phyloP scores from a whole-genome alignment of 2,888 invertebrate genomes.

The Eupithecia inturbata region DNA sequence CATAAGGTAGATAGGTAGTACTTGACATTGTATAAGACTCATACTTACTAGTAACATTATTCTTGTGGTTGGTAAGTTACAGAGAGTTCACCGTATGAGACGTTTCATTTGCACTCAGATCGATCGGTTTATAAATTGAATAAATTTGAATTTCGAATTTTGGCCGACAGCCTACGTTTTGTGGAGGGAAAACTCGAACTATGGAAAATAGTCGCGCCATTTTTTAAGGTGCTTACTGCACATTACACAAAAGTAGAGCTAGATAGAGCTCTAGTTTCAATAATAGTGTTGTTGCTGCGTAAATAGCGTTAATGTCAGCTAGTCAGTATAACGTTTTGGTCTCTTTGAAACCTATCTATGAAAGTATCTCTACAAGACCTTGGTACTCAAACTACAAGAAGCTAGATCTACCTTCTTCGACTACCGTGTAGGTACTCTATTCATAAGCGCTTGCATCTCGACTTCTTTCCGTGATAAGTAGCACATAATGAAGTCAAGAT shows the following conservation, averaged over 20 bases:
- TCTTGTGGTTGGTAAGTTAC: background rate
- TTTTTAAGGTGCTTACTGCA: background rate
- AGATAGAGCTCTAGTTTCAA: background rate
- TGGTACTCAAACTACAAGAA: background rate
- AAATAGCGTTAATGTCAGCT: too few relatives aligned
- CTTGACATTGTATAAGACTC: background rate
- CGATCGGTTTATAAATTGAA: slow-evolving; percentile 70
- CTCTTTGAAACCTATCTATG: background rate
- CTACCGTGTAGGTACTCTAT: background rate
- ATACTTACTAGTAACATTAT: background rate
- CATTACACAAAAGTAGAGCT: background rate
- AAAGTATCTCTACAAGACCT: background rate
- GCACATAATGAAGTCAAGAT: too few relatives aligned
- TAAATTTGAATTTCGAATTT: slow-evolving; percentile 77
- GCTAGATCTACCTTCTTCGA: background rate
- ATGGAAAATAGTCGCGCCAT: slow-evolving; percentile 25
- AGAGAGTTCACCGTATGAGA: slow-evolving; percentile 50
- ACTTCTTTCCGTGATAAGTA: background rate
- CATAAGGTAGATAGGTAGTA: background rate
- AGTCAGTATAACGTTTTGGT: background rate
- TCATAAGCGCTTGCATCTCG: background rate
- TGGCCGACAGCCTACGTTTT: slow-evolving; percentile 42
- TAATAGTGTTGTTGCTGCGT: too few relatives aligned
- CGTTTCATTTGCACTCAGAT: slow-evolving; percentile 76
- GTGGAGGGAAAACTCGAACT: slow-evolving; percentile 44